A percentile compares a stretch with the other conserved stretches of the same genome.
These are phyloP conservation scores for Armadillidium nasatum DNA, from an alignment of 1,140 invertebrate genomes.

Conservation along the genomic window DNA sequence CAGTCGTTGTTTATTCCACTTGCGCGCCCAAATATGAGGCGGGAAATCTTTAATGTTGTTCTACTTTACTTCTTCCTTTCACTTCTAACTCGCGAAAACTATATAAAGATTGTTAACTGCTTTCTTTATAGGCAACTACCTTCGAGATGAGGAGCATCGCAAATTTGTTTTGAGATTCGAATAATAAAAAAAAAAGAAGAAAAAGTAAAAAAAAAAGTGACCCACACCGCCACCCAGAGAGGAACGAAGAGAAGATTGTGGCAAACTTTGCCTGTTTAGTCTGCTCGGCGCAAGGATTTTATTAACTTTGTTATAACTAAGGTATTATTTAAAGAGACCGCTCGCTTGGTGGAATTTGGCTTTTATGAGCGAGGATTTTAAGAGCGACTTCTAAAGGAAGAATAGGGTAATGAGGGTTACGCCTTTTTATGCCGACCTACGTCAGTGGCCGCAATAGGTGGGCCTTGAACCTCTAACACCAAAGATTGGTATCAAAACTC, in stretches of 20 bases:
- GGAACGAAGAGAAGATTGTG: neutral
- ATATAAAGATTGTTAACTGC: conserved; percentile 3
- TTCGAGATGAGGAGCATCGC: neutral
- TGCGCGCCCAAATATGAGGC: too few relatives aligned
- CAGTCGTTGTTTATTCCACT: too few relatives aligned
- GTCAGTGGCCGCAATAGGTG: neutral
- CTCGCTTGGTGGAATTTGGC: neutral
- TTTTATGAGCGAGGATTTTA: neutral
- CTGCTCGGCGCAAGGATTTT: neutral
- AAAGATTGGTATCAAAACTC: neutral
- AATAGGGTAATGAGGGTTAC: neutral
- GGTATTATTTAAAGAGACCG: neutral
- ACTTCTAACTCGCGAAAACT: neutral
- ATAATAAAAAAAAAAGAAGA: neutral
- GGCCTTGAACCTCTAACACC: conserved; percentile 2
- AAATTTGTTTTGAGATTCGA: conserved; percentile 2
- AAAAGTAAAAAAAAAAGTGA: too few relatives aligned
- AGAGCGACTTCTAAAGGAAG: neutral
- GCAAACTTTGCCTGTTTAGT: neutral
- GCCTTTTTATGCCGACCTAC: neutral
- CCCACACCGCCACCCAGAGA: neutral
- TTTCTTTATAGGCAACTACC: neutral
- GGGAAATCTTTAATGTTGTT: neutral
- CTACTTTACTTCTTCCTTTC: neutral
- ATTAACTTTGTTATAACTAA: neutral